Conservation (phyloP, 2,888 invertebrate genomes). For the Sarcophaga variegata region DNA sequence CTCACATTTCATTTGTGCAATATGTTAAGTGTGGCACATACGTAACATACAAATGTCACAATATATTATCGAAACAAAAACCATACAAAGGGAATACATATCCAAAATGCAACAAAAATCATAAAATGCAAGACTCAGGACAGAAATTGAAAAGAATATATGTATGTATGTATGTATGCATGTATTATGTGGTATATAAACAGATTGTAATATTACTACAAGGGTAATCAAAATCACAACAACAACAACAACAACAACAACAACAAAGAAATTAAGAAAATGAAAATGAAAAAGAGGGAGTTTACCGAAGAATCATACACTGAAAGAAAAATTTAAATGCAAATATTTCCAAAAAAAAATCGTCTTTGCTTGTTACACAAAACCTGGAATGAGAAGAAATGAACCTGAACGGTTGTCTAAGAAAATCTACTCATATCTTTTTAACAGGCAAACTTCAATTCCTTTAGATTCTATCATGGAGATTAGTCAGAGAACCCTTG, state of each 20-base stretch:
- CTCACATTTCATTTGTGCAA: conserved; percentile 71
- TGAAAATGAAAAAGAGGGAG: conserved; percentile 23
- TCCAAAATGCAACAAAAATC: conserved; percentile 17
- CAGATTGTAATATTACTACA: conserved; percentile 28
- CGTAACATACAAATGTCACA: conserved; percentile 72
- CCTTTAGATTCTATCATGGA: no score
- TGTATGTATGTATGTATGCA: background rate
- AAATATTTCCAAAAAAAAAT: no score
- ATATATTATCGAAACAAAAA: conserved; percentile 68
- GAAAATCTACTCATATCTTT: no score
- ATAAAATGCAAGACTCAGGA: background rate
- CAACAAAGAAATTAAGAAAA: background rate
- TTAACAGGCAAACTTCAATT: no score
- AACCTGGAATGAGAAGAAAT: no score
- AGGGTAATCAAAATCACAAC: conserved; percentile 34
- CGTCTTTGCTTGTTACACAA: no score
- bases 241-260: background rate
- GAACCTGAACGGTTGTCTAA: no score
- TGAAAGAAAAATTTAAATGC: conserved; percentile 5
- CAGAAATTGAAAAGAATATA: conserved; percentile 37
- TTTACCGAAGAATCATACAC: conserved; percentile 34
- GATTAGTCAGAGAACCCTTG: no score
- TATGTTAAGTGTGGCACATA: conserved; percentile 58
- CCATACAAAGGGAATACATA: background rate
- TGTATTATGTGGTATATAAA: conserved; percentile 1